Evolutionary conservation across 2,113 vertebrate species (phyloP).

Genomic region (Perca schrenkii): DNA sequence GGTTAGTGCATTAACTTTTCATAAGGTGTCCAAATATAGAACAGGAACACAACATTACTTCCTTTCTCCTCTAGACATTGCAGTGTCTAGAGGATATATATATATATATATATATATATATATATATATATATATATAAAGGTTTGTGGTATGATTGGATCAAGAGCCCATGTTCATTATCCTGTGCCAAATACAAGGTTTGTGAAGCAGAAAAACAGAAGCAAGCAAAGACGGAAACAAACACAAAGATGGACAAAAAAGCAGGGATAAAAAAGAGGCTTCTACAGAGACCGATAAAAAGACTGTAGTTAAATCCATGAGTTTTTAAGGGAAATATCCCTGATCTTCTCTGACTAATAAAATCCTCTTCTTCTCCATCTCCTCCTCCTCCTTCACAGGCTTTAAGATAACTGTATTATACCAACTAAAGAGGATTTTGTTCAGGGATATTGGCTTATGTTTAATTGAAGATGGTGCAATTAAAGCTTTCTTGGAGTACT

Average conservation of each 20-base stretch:
- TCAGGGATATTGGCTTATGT: slow-evolving; percentile 61
- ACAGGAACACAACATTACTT: background rate
- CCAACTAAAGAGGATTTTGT: slow-evolving; percentile 60
- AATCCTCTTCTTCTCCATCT: slow-evolving; percentile 45
- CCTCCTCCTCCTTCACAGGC: slow-evolving; percentile 44
- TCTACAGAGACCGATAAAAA: slow-evolving; percentile 36
- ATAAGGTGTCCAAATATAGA: slow-evolving; percentile 27
- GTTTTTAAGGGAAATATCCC: slow-evolving; percentile 50
- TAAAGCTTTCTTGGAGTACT: slow-evolving; percentile 49
- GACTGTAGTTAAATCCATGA: slow-evolving; percentile 36
- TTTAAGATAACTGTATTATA: slow-evolving; percentile 68
- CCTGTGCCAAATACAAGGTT: too few relatives aligned
- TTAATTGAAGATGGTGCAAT: slow-evolving; percentile 70
- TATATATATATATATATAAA: too few relatives aligned
- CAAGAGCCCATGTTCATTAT: too few relatives aligned
- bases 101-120: too few relatives aligned
- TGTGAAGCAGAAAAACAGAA: too few relatives aligned
- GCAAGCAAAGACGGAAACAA: slow-evolving; percentile 7
- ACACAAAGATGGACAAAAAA: background rate
- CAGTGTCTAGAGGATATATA: background rate
- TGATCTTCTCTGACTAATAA: slow-evolving; percentile 60
- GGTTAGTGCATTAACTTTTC: slow-evolving; percentile 17
- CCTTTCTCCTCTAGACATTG: background rate
- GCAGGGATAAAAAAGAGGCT: slow-evolving; percentile 11
- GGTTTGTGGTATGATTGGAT: too few relatives aligned